Evolutionary conservation across 2,888 invertebrate species (phyloP).

Genomic region (Lottia gigantea): DNA sequence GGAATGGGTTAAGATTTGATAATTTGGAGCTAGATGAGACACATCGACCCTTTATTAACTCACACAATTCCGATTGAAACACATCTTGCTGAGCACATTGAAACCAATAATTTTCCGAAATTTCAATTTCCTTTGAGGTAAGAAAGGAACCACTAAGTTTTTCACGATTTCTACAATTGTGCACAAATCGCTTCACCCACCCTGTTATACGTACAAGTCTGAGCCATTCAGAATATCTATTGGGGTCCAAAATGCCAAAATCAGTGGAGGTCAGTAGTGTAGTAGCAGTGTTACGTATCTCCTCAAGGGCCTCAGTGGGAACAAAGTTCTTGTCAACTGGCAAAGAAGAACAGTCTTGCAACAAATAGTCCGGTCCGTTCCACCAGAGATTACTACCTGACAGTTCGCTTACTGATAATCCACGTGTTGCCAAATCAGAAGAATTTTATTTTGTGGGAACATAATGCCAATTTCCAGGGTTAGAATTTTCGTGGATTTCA

Average conservation of each 20-base stretch:
- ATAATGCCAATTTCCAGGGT: slow-evolving; percentile 6
- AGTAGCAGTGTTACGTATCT: background rate
- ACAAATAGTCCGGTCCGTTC: background rate
- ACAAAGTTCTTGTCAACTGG: background rate
- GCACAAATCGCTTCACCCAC: background rate
- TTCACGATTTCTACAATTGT: background rate
- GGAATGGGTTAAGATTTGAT: background rate
- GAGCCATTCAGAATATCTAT: background rate
- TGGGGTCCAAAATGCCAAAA: background rate
- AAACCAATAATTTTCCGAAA: too few species aligned
- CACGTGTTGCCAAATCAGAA: background rate
- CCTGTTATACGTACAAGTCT: background rate
- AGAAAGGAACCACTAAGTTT: background rate
- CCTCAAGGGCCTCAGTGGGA: background rate
- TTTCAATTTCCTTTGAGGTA: too few species aligned
- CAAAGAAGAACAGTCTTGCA: background rate
- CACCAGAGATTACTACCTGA: background rate
- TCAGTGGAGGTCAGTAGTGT: background rate
- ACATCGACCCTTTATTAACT: too few species aligned
- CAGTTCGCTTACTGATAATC: background rate
- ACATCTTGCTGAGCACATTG: too few species aligned
- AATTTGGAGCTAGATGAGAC: background rate
- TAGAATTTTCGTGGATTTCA: background rate
- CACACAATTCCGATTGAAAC: too few species aligned
- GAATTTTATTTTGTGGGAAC: background rate